A percentile compares a stretch with the other conserved stretches of the same genome.
Evolutionary conservation across 2,888 invertebrate species (phyloP).

Genomic region (Eristalis pertinax): DNA sequence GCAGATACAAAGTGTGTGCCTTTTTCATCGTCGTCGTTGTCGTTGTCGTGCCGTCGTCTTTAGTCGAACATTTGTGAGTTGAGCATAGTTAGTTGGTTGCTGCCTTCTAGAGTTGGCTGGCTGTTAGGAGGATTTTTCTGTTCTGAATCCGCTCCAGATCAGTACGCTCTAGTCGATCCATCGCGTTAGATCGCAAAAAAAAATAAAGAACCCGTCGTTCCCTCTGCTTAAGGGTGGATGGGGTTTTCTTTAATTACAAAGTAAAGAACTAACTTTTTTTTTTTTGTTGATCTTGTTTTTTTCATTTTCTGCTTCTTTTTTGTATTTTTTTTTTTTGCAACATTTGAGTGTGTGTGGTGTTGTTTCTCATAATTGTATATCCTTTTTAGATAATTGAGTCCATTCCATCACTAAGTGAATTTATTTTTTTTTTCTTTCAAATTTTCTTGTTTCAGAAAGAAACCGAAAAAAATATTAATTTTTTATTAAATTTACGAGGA

Average conservation of each 20-base stretch:
- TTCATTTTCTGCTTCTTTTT: slow-evolving; percentile 11
- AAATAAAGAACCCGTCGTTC: slow-evolving; percentile 73
- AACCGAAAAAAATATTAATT: slow-evolving; percentile 28
- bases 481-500: slow-evolving; percentile 6
- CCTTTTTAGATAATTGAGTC: slow-evolving; percentile 1
- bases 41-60: slow-evolving; percentile 54
- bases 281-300: slow-evolving; percentile 16
- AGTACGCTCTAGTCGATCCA: slow-evolving; percentile 81
- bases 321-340: slow-evolving; percentile 11
- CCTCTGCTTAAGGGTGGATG: slow-evolving; percentile 75
- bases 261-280: slow-evolving; percentile 37
- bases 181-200: slow-evolving; percentile 78
- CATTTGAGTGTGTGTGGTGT: slow-evolving; percentile 24
- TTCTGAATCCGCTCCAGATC: slow-evolving; percentile 76
- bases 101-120: slow-evolving; percentile 81
- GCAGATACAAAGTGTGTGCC: slow-evolving; percentile 73
- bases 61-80: slow-evolving; percentile 62
- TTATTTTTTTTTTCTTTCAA: not conserved
- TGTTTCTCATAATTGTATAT: not conserved
- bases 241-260: slow-evolving; percentile 72
- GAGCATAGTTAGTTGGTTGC: slow-evolving; percentile 80
- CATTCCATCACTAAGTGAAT: not conserved
- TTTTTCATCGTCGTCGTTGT: slow-evolving; percentile 49
- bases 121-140: slow-evolving; percentile 75
- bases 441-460: slow-evolving; percentile 58